Base-by-base conservation (phyloP, 2,888 invertebrate genomes). In the Philaethria dido region DNA sequence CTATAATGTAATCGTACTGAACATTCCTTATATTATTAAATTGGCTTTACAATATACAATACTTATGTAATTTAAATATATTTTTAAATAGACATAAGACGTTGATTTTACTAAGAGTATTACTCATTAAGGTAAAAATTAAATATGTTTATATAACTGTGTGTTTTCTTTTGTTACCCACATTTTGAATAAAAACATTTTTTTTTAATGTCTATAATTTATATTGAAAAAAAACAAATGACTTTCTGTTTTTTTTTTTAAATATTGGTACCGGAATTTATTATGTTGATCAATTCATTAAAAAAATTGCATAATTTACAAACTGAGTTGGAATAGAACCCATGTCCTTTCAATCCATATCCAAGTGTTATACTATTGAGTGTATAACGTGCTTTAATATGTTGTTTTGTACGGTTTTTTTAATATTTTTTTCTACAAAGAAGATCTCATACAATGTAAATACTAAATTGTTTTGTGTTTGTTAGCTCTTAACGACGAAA, bases 31-130 rank as follows among this genome's bases (percentile, higher is more conserved):
- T 77, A 80, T 82, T 81, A 79, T 80, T 81, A 77, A 75, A 79
- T 81, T 80, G 82, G 81, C 81, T 84, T 83, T 85, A 83, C 77
- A 69, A 75, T 78, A 74, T 77, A 78, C 42, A 70, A 59, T 71
- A 66, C 69, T 69, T 73, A 76, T 78, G 80, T 79, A 77, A 77
- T 81, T 81, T 77, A 75, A 76, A 74, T 79, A 84, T 84, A 85
- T 82, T 78, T 84, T 82, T 83, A 82, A 80, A 83, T 83, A 80
- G 74, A 75, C 81, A 78, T 80, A 82, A 84, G 86, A 85, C 80
- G 86, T 89, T 89, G 87, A 80, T 83, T 82, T 87, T 88, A 83
- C 84, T 78, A 80, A 84, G 85, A 91, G 89, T 91, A 90, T 89
- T 89, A 89, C 81, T 85, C 80, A 78, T 72, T 88, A 84, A 82